Base-by-base conservation (phyloP, 2,797 vertebrate genomes). In the Falco rusticolus region DNA sequence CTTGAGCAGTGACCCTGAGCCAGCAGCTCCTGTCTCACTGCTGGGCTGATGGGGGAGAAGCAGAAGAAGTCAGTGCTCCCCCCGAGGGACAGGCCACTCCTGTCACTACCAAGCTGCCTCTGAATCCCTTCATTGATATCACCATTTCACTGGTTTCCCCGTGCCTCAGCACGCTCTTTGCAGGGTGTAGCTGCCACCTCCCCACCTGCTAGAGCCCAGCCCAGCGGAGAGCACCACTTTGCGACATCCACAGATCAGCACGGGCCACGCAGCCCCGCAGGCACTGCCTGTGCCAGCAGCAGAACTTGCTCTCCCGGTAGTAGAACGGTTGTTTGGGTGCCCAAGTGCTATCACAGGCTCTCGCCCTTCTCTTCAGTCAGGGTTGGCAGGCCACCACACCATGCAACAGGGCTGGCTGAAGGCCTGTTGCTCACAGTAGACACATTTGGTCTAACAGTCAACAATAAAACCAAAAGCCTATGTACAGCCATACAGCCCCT, bases 191-290 rank as follows among this genome's bases (percentile, higher is more conserved):
- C 18, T 2, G 3, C 41, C 78, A 66, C 41, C 47, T 76, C 21
- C 33, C 25, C 1, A 1, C 11, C 54, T 3, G 2, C 1, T 2
- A 31, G 2, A 60, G 77, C 59, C 41, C 61, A 9, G 10, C 47
- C 28, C 39, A 41, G 22, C 0, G 0, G 20, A 24, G 11, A 69
- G 26, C 0, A 0, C 4, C 0, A 12, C 68, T 86, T 34, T 15
- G 28, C 0, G 0, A 59, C 37, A 16, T 11, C 60, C 39, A 47
- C 1, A 15, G 26, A 37, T 15, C 28, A 53, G 74, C 69, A 47
- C 0, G 0, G 57, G 37, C 37, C 0, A 0, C 65, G 41, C 22
- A 25, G 70, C 37, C 57, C 61, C 0, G 0, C 54, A 16, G 25
- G 57, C 74, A 20, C 34, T 1, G 2, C 63, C 63, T 8, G 39